Evolutionary conservation across 2,797 vertebrate genomes (phyloP).

Genomic region (Gallinago nigripennis): DNA sequence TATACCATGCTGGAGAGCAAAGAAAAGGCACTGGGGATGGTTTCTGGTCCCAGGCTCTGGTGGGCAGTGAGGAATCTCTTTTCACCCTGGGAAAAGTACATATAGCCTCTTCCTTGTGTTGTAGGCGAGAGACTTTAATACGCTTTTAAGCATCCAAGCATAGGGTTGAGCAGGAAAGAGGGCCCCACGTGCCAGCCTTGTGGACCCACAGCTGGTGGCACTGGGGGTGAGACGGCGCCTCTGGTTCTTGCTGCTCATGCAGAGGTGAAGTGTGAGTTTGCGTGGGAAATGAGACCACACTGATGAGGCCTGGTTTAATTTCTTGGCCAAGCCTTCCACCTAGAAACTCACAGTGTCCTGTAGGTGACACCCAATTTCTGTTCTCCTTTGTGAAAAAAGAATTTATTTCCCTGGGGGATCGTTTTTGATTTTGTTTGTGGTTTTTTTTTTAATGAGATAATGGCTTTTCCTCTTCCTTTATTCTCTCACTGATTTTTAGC

Average conservation of each 20-base stretch:
- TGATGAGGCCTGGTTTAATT: background rate
- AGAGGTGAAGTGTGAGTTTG: background rate
- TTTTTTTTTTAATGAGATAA: background rate
- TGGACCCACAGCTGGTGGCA: accelerated
- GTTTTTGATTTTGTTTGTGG: too few species aligned
- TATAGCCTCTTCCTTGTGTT: background rate
- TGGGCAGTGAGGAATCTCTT: background rate
- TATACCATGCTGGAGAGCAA: accelerated
- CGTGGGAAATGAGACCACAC: background rate
- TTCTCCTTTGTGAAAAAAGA: background rate
- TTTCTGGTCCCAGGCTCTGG: background rate
- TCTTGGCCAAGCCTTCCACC: background rate
- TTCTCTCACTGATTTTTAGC: background rate
- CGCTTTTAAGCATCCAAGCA: background rate
- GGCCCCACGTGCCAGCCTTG: background rate
- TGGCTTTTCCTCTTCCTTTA: background rate
- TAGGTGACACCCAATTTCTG: background rate
- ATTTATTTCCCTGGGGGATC: background rate
- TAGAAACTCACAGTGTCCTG: background rate
- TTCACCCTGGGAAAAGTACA: accelerated
- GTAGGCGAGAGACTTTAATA: background rate
- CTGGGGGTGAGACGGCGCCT: accelerated
- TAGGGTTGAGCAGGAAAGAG: background rate
- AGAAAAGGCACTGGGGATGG: background rate
- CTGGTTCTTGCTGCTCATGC: accelerated